Base-by-base conservation (phyloP, 2,113 vertebrate species). In the Micromys minutus region DNA sequence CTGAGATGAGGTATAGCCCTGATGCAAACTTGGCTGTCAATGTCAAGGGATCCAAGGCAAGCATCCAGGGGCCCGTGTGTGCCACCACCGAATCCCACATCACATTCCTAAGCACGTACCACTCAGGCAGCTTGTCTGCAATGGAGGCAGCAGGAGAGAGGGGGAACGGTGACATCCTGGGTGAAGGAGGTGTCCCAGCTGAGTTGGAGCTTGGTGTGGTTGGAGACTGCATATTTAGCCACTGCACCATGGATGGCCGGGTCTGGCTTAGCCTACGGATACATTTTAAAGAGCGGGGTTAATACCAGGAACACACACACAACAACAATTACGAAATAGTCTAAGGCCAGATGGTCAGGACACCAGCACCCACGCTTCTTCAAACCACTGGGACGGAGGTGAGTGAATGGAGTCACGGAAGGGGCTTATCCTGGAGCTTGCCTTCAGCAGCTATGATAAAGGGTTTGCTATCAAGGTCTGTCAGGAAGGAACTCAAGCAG, bases 241-340 rank as follows among this genome's bases (percentile, higher is more conserved):
- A 99, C 0, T 98, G 98, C 29, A 98, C 99, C 98, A 98, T 98
- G 0, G 98, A 97, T 0, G 98, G 59, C 12, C 97, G 98, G 89
- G 93, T 96, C 65, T 98, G 98, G 72, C 97, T 96, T 45, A 98
- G 92, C 75, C 98, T 98, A 71, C 90, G 96, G 90, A 94, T 95
- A 96, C 89, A 96, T 0, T 87, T 52, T 19, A 57, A 97, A 87
- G 57, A 69, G n/a, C 3, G 92, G 61, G 87, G 85, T 98, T 94
- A 98, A 76, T 4, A 81, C 42, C 1, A 63, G 15, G 21, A 50
- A 85, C 61, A 77, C 26, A 22, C 10, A 84, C 77, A 84, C 77
- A 57, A 19, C 3, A 61, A 45, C 26, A 52, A 71, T 81, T 39
- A 26, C 16, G 11, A 24, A 0, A 15, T 3, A 52, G 42, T 15